Base-by-base conservation (phyloP, 2,888 invertebrate genomes). In the Pandemis heparana region DNA sequence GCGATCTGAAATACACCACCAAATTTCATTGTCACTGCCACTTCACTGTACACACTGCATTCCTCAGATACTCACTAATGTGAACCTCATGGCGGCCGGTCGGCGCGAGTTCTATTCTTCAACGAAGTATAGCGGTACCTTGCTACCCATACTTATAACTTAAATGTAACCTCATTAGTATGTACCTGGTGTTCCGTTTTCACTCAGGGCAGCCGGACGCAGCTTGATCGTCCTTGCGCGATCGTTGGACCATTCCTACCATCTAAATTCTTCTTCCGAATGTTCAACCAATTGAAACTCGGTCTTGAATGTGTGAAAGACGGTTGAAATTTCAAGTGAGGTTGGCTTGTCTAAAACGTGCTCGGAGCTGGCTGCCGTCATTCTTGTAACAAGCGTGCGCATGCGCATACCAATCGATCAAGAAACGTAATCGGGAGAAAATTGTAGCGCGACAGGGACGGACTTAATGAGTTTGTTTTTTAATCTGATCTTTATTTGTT, bases 361-460 rank as follows among this genome's bases (percentile, higher is more conserved):
- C 90, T 88, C 87, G 88, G 88, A 83, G 80, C 76, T 75, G 75
- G 85, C 83, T 92, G 89, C 86, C 90, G 91, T 92, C 92, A 93
- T 91, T 86, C 88, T 82, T 84, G 92, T 94, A 92, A 94, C 92
- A 88, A 78, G 85, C 78, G 82, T 81, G 85, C 83, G 80, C 77
- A 76, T 76, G 78, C 83, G 91, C 91, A 94, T 94, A 90, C 87
- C 78, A 90, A 94, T 89, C 80, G 78, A 85, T 87, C 78, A 80
- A 80, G 83, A 82, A 87, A 90, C 91, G 93, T 94, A 94, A 94
- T 91, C 88, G 84, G 86, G 92, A 88, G 94, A 93, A 94, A 93
- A 93, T 89, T 90, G 89, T 91, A 90, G 83, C 86, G 32, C 9
- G 4, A 66, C 90, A 89, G 92, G 78, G 81, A 75, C 76, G 88